Evolutionary conservation across 2,113 vertebrate genomes (phyloP).

Genomic region (Lonchura striata): DNA sequence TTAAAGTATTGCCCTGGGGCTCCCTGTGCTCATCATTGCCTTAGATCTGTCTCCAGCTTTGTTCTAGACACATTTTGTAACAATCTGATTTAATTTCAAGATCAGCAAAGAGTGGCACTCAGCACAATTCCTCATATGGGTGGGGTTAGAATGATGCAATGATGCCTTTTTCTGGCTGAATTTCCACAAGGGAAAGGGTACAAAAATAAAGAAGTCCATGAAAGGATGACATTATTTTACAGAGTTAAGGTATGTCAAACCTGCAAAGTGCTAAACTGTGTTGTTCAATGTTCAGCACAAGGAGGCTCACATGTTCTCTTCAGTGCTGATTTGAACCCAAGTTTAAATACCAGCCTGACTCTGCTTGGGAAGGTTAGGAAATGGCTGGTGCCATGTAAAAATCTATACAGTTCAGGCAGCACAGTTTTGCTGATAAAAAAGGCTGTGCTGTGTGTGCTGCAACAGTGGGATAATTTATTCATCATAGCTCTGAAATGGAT

Average conservation of each 20-base stretch:
- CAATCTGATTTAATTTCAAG: not conserved
- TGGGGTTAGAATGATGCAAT: not conserved
- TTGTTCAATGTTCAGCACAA: not conserved
- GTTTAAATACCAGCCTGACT: not conserved
- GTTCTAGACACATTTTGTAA: not conserved
- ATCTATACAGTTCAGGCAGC: not conserved
- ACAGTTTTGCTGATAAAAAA: not conserved
- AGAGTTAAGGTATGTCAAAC: not conserved
- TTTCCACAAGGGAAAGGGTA: not conserved
- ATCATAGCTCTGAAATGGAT: not conserved
- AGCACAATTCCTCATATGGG: not conserved
- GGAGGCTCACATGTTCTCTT: not conserved
- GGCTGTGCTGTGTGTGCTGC: accelerated
- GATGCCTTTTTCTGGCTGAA: not conserved
- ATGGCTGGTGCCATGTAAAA: not conserved
- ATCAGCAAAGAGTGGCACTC: not conserved
- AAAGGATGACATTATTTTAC: not conserved
- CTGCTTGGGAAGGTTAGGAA: not conserved
- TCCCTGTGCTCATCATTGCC: not conserved
- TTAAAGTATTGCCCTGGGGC: not conserved
- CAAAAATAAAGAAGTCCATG: not conserved
- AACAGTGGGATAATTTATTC: not conserved
- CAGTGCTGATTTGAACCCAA: not conserved
- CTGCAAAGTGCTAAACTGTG: not conserved
- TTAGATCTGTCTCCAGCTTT: not conserved